Evolutionary conservation across 2,113 vertebrate genomes (phyloP), one percentile per base, ranked within the genome.

Genomic region (Coptodon rendalli): DNA sequence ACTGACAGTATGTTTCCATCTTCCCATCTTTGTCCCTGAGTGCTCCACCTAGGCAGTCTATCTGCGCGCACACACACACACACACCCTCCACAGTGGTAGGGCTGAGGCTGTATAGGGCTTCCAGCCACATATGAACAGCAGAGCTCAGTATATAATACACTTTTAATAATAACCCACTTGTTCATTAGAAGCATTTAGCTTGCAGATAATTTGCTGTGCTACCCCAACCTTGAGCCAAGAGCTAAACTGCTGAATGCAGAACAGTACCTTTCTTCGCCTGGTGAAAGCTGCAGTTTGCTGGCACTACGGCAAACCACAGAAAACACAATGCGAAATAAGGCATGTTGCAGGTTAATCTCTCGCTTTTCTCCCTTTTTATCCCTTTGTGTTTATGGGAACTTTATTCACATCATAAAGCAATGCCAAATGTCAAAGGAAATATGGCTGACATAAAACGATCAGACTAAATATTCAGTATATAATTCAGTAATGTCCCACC

Each of bases 1-100:
- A 91, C 87, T 89, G 89, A 90, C 88, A 81, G 71, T 73, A 52
- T 54, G 87, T 71, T 88, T 91, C 89, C 87, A 90, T 93, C 89
- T 93, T 82, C 86, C 80, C 34, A 38, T 86, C 81, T 89, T 83
- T 81, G 84, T 87, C 88, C 84, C 87, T 40, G 76, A 86, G 84
- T 92, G 80, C 88, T 86, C 50, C 73, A 89, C 59, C 76, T 53
- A 83, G 52, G 57, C 80, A 80, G 88, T 61, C 81, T 22, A 80
- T 91, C 83, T 81, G 85, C 87, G 3, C 6, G 4, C 6, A 7
- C 68, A 73, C 12, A 63, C 54, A 79, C 80, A 45, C 13, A 56
- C 45, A 68, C 82, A 48, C 19, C 11, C n/a, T 38, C 27, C 13
- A 84, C 61, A 71, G 40, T 6, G 34, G 27, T 24, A 27, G 4